phyloP scores from a whole-genome alignment of 2,797 vertebrate species.

The Holocentrus rufus region DNA sequence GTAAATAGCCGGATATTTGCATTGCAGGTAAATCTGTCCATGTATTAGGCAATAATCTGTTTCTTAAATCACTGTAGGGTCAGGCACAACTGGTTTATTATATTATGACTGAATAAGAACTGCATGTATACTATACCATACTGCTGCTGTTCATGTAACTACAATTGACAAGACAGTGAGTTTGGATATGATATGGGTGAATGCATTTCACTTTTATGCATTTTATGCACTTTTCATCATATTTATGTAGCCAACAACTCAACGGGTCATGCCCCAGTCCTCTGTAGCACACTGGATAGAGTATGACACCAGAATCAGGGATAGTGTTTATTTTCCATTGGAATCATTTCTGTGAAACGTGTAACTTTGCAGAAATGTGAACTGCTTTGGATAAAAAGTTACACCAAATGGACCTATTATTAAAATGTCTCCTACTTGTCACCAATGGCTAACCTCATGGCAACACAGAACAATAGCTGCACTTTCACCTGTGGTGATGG shows the following conservation, averaged over 20 bases:
- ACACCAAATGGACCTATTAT: not conserved
- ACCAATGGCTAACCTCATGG: conserved; percentile 3
- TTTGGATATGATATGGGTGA: no score
- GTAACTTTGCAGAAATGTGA: no score
- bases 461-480: conserved; percentile 11
- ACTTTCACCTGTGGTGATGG: not conserved
- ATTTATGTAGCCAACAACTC: no score
- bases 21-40: no score
- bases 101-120: not conserved
- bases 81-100: not conserved
- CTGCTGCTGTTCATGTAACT: not conserved
- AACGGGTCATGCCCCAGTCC: no score
- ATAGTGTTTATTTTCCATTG: conserved; percentile 7
- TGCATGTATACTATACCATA: not conserved
- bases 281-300: not conserved
- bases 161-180: no score
- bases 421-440: not conserved
- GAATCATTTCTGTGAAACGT: conserved; percentile 1
- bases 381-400: not conserved
- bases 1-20: no score
- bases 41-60: no score
- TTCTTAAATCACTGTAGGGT: not conserved
- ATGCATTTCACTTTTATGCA: no score
- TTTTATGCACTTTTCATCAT: no score
- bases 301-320: conserved; percentile 11